Conservation (phyloP, 2,888 invertebrate genomes). For the Erebia aethiops region DNA sequence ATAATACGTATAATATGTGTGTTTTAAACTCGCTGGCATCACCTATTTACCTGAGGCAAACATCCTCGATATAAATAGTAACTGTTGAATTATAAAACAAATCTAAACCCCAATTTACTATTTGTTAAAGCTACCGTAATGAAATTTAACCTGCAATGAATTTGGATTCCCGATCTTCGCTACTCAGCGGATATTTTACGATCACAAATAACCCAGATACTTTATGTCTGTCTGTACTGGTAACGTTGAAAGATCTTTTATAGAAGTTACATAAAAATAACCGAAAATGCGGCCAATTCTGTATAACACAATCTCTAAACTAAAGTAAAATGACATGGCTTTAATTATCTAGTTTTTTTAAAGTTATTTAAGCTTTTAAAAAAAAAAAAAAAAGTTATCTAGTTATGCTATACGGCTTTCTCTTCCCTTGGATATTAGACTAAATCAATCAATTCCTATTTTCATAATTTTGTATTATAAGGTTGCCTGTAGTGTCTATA, state of each 20-base stretch:
- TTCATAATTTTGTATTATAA: too few species aligned
- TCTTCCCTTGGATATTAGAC: too few species aligned
- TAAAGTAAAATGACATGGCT: conserved; percentile 29
- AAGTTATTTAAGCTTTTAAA: too few species aligned
- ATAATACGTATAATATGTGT: too few species aligned
- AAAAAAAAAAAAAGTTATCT: too few species aligned
- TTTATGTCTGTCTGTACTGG: conserved; percentile 27
- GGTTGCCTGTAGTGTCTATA: too few species aligned
- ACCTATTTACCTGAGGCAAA: too few species aligned
- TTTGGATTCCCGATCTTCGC: conserved; percentile 12
- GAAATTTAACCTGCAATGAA: conserved; percentile 22
- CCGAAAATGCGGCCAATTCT: conserved; percentile 23
- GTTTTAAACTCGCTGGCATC: too few species aligned
- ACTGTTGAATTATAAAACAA: not conserved
- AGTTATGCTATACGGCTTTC: not conserved
- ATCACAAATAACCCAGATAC: conserved; percentile 28
- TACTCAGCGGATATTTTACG: conserved; percentile 25
- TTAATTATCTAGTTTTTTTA: conserved; percentile 16
- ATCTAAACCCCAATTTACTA: not conserved
- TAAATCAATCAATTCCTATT: too few species aligned
- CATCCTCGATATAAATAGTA: too few species aligned
- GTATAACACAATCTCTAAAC: not conserved
- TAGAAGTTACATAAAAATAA: conserved; percentile 29
- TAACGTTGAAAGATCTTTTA: conserved; percentile 26
- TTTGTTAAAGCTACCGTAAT: conserved; percentile 1